A percentile compares a stretch with the other conserved stretches of the same genome.
phyloP scores from a whole-genome alignment of 2,113 vertebrate species.

The Clarias gariepinus region DNA sequence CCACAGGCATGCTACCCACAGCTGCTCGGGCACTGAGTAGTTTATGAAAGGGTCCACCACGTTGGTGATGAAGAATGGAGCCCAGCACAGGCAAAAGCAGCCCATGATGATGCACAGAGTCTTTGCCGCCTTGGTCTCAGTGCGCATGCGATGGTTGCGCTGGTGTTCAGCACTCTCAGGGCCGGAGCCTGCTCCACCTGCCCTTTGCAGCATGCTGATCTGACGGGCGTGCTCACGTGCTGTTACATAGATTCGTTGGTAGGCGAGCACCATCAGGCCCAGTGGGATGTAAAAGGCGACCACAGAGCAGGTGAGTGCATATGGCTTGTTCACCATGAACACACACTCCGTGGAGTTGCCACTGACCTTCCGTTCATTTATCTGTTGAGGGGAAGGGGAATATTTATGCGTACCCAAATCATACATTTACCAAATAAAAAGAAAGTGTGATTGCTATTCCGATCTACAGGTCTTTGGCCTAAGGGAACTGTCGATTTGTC shows the following conservation, averaged over 20 bases:
- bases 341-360: constrained; percentile 91
- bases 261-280: constrained; percentile 95
- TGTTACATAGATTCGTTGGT: constrained; percentile 95
- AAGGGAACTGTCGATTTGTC: constrained; percentile 28
- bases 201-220: constrained; percentile 88
- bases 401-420: constrained; percentile 9
- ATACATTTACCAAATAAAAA: constrained; percentile 18
- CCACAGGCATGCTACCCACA: constrained; percentile 96
- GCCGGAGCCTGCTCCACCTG: constrained; percentile 73
- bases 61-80: constrained; percentile 96
- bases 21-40: constrained; percentile 86
- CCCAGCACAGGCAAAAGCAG: constrained; percentile 99
- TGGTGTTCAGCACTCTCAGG: constrained; percentile 83
- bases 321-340: constrained; percentile 99
- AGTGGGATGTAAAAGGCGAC: constrained; percentile 99
- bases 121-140: constrained; percentile 97
- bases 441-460: constrained; percentile 24
- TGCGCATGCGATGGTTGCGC: constrained; percentile 90
- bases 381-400: constrained; percentile 67
- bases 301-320: constrained; percentile 94
- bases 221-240: constrained; percentile 90
- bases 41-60: constrained; percentile 95
- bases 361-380: constrained; percentile 82
- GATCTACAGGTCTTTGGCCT: neutral
- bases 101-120: constrained; percentile 98